phyloP scores from a whole-genome alignment of 1,140 invertebrate species.

The Nasonia giraulti region DNA sequence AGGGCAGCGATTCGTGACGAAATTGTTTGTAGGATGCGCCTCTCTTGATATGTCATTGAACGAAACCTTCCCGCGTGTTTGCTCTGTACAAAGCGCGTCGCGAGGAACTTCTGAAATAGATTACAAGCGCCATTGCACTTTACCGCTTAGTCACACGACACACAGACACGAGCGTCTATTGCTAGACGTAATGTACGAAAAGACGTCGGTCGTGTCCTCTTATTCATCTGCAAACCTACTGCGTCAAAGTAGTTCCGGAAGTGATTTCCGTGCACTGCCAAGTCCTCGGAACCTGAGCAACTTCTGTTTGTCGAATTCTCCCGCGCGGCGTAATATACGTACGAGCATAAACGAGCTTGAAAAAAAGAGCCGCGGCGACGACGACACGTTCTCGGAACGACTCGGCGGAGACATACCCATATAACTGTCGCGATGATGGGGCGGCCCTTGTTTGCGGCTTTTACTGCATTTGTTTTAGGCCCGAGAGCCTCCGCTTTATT shows the following conservation, averaged over 20 bases:
- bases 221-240: too few relatives aligned
- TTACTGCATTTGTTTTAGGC: constrained; percentile 60
- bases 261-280: not conserved
- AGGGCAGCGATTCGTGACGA: too few relatives aligned
- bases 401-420: constrained; percentile 10
- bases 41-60: too few relatives aligned
- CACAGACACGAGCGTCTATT: too few relatives aligned
- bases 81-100: too few relatives aligned
- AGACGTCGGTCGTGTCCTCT: too few relatives aligned
- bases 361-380: not conserved
- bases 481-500: constrained; percentile 31
- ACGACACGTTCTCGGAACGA: not conserved
- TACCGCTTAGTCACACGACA: too few relatives aligned
- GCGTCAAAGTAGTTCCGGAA: not conserved
- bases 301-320: constrained; percentile 1
- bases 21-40: too few relatives aligned
- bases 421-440: constrained; percentile 54
- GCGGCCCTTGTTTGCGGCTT: constrained; percentile 56
- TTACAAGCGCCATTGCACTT: too few relatives aligned
- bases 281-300: not conserved
- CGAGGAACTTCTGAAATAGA: too few relatives aligned
- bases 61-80: too few relatives aligned
- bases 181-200: too few relatives aligned
- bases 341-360: not conserved
- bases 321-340: not conserved